Base-by-base conservation (phyloP, 2,113 vertebrate genomes). In the Cebidichthys violaceus region DNA sequence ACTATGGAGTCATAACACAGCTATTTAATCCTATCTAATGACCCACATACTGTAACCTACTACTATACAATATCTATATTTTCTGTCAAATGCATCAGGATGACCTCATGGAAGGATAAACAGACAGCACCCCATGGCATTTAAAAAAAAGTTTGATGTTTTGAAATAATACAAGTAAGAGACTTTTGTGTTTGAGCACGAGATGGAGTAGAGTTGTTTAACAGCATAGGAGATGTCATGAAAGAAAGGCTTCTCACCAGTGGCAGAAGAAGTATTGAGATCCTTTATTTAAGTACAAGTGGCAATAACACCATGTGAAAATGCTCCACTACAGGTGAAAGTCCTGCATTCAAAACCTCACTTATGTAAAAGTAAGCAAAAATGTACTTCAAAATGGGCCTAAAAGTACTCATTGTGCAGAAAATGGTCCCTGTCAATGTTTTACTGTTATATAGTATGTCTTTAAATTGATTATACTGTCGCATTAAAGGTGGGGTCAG, bases 231-330 rank as follows among this genome's bases (percentile, higher is more conserved):
- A 15, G 20, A 54, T n/a, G 68, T 65, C 59, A 10, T 52, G 31
- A 81, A 43, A 73, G 20, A 24, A 75, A 88, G 60, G 22, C 9
- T 59, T 64, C 74, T 70, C 54, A 57, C n/a, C n/a, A 24, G n/a
- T 11, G n/a, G n/a, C 3, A 4, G 54, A 24, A 24, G 10, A 27
- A n/a, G 52, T 24, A 24, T 59, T 68, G 8, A 67, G 35, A 67
- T 11, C 39, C 7, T 18, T 27, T n/a, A 65, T 9, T 27, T n/a
- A 41, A 11, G 62, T 41, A 24, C 5, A 41, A 65, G 5, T 41
- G 14, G 18, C n/a, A 67, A 27, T 20, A 62, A 1, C 15, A 35
- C 31, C 35, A 27, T 43, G 64, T 45, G 7, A 15, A 55, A 45
- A 43, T 15, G 9, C 13, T 43, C 41, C 41, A 45, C 43, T 17